Evolutionary conservation across 2,113 vertebrate species (phyloP).

Genomic region (Scomber scombrus): DNA sequence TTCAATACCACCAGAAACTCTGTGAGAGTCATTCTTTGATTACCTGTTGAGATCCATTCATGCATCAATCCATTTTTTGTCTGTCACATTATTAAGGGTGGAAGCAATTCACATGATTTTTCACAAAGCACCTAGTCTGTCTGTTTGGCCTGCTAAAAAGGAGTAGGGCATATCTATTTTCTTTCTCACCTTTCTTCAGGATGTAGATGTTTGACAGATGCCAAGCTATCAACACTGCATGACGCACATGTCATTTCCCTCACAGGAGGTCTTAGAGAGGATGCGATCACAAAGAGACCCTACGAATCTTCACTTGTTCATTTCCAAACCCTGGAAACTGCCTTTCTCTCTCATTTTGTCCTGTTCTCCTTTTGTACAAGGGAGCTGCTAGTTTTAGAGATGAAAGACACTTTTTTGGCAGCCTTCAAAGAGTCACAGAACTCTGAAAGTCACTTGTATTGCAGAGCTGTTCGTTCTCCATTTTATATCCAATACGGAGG

Average conservation of each 20-base stretch:
- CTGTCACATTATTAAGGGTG: constrained; percentile 21
- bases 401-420: constrained; percentile 85
- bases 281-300: constrained; percentile 63
- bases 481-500: constrained; percentile 76
- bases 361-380: constrained; percentile 70
- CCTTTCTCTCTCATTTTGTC: constrained; percentile 61
- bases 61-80: constrained; percentile 3
- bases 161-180: constrained; percentile 19
- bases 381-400: constrained; percentile 77
- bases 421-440: constrained; percentile 81
- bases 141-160: constrained; percentile 59
- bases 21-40: constrained; percentile 17
- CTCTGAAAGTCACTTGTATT: constrained; percentile 81
- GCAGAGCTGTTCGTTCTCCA: constrained; percentile 71
- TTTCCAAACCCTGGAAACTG: constrained; percentile 61
- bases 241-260: constrained; percentile 70
- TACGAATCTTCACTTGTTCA: constrained; percentile 65
- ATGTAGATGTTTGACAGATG: constrained; percentile 49
- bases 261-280: constrained; percentile 52
- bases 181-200: constrained; percentile 12
- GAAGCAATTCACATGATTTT: constrained; percentile 50
- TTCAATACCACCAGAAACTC: not conserved
- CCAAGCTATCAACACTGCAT: constrained; percentile 39
- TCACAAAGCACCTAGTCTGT: constrained; percentile 7
- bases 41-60: constrained; percentile 26